Base-by-base conservation (phyloP, 2,888 invertebrate genomes). In the Papilio elwesi region DNA sequence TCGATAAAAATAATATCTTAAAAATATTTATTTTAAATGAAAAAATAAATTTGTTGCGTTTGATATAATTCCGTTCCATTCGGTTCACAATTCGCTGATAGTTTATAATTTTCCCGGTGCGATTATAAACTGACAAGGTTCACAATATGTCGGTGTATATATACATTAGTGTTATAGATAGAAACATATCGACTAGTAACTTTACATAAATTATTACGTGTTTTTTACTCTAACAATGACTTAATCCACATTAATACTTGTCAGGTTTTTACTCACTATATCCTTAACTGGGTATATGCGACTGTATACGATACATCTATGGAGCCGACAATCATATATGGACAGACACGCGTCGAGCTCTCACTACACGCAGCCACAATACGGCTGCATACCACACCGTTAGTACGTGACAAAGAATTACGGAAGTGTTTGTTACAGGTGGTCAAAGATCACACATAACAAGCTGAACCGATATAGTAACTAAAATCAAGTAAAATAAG, bases 321-420 rank as follows among this genome's bases (percentile, higher is more conserved):
- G 59, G 15, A 43, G 59, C 59, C 59, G 59, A 43, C 59, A 1
- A 62, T 62, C 43, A 43, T 8, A 62, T 62, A 59, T 59, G 38
- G 8, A 13, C n/a, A 43, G 15, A 43, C 43, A 43, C 38, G 10
- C 13, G 13, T 10, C 13, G 36, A 6, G 52, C 52, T 15, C 9
- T 16, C 15, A 52, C 52, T 15, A 52, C 11, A 49, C 12, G 5
- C n/a, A 0, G 11, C 6, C 49, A 12, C 12, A 49, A 49, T 12
- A 9, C 52, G 7, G 9, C n/a, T 8, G n/a, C 9, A 15, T 52
- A 15, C 49, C 43, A 0, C 7, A 43, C 26, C 26, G 26, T 0
- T 43, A 1, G 49, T 49, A 11, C 13, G 49, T 49, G 49, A 49
- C 13, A 49, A 49, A 49, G 12, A 43, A 49, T 12, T 9, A 1